Conservation (phyloP, 2,888 invertebrate genomes). For the Cephonodes hylas region DNA sequence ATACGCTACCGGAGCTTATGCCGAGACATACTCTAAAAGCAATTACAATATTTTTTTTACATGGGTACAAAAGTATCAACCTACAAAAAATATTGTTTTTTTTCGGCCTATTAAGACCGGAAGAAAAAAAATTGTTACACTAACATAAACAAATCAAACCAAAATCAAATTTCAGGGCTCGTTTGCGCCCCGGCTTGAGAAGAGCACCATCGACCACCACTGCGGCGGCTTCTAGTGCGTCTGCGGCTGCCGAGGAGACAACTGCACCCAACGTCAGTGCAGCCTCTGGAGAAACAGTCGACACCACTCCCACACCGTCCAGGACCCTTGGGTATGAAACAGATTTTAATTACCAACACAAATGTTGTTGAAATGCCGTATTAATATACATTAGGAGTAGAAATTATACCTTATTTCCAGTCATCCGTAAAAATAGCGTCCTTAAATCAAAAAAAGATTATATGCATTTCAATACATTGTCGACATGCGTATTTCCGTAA, state of each 20-base stretch:
- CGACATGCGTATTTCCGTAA: neutral
- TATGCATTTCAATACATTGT: neutral
- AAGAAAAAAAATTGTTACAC: neutral
- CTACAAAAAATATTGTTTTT: no score
- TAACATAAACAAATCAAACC: neutral
- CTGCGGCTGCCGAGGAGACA: constrained; percentile 52
- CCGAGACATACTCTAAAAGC: no score
- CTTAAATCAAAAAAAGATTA: neutral
- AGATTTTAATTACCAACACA: neutral
- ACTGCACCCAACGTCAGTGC: constrained; percentile 52
- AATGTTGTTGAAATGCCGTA: neutral
- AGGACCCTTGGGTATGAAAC: constrained; percentile 56
- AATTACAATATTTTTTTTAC: no score
- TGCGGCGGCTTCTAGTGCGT: constrained; percentile 46
- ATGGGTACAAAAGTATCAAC: no score
- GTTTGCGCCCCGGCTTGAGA: constrained; percentile 73
- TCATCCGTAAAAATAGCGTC: no score
- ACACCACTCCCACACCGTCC: constrained; percentile 62
- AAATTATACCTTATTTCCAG: no score
- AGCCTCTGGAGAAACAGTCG: constrained; percentile 55
- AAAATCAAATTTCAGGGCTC: constrained; percentile 46
- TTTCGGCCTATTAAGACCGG: no score
- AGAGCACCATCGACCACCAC: constrained; percentile 49
- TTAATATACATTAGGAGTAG: no score
- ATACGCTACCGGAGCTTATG: no score